Evolutionary conservation across 2,113 vertebrate genomes (phyloP), one percentile per base, ranked within the genome.

Genomic region (Pteruthius melanotis): DNA sequence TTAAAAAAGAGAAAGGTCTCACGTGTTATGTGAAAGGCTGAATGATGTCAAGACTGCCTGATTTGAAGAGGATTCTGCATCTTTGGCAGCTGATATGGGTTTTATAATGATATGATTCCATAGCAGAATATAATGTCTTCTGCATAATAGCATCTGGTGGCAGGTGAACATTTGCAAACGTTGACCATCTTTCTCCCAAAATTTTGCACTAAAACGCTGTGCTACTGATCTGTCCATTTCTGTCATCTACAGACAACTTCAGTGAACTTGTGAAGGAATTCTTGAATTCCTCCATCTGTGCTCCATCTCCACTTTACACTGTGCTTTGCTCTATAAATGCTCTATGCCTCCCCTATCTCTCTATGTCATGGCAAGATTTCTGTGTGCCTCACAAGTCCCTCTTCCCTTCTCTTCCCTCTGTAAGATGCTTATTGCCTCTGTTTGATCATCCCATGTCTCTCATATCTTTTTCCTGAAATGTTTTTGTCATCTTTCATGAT

Each of bases 261-360:
- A 76, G 21, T 31, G 54, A 69, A 35, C 13, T 45, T 61, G 7
- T 45, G 40, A 74, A 76, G 52, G 23, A 54, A 42, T 79, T 64
- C 6, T 49, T 92, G 5, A 60, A 71, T 82, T 63, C 23, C 6
- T 82, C 39, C 15, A 24, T 33, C 8, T 22, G 1, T 7, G 5
- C 21, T 49, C 16, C 1, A 0, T 61, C 60, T 72, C 39, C 19
- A 3, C 42, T 79, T 40, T 14, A 22, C 4, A 0, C 37, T 87
- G 8, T 78, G 20, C 40, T 84, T 91, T 84, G 20, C 26, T 82
- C 21, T 33, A 2, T 40, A 50, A 39, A 24, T 65, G 40, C 10
- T n/a, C 18, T 7, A 17, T 23, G 9, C 22, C 26, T 89, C 9
- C 15, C 9, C 14, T 26, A 1, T 33, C 64, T 82, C 23, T 10